Evolutionary conservation across 2,113 vertebrate genomes (phyloP), one percentile per base, ranked within the genome.

Genomic region (Toxotes chatareus): DNA sequence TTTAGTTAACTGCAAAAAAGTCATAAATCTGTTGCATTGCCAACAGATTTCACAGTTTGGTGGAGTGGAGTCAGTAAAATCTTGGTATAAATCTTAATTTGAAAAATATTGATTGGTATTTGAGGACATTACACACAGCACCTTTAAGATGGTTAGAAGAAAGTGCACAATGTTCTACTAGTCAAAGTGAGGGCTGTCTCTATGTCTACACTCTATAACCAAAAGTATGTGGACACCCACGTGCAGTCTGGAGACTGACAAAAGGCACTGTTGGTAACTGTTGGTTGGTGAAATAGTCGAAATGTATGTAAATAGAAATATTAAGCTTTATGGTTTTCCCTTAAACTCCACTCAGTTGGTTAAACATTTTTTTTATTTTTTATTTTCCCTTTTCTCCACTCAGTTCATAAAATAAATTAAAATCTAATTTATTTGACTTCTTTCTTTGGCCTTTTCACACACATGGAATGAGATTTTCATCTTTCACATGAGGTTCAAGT

Each of bases 71-170:
- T 19, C 4, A 40, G 49, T 32, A 27, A 27, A 38, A 46, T 12
- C 7, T 17, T 21, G 8, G 7, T 4, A 31, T n/a, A 55, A 8
- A 12, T 6, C 21, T 16, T 7, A 10, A 47, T 38, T 34, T 51
- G 9, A 63, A 71, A 34, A 1, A 16, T 19, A 31, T 53, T 4
- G 10, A 21, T 11, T n/a, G 1, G 7, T 6, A 12, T 53, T 64
- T 64, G 40, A 4, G 40, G 51, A 38, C 32, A 46, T 0, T 67
- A 56, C 62, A 83, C 76, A 83, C 57, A 73, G 49, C 78, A 70
- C 53, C 27, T 46, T 73, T 44, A 66, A 44, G 56, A 74, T 12
- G 42, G 21, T 83, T 61, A 78, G 72, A 51, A n/a, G 17, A 56
- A 32, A 4, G 12, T 62, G 40, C 71, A 38, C 31, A 72, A 55